Evolutionary conservation across 1,140 invertebrate genomes (phyloP), one percentile per base, ranked within the genome.

Genomic region (Solenopsis invicta): DNA sequence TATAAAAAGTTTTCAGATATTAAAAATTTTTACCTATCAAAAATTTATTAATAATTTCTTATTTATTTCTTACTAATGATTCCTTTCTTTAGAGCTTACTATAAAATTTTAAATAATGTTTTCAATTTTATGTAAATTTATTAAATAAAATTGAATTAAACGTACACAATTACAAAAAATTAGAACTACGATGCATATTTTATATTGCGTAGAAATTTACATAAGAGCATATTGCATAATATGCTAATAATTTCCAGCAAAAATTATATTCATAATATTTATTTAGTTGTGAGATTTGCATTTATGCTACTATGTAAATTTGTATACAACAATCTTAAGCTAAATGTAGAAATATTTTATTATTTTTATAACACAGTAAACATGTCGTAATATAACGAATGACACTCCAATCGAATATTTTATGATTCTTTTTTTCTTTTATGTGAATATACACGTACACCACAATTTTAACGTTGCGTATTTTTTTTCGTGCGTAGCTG

Each of bases 401-500:
- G 16, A 45, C 16, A 52, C 48, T 72, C 48, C 18, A 72, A 66
- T 18, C 34, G 1, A 1, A 34, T 71, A 59, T 61, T 69, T 74
- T n/a, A 24, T 56, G 50, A 54, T 9, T 62, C n/a, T 50, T 34
- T 64, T 50, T 72, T 48, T 29, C 21, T 78, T 78, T 78, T 62
- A 85, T 90, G 21, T 37, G 34, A 72, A 69, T 4, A 41, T 4
- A 41, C 3, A 41, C 52, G 61, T 76, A 87, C 67, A 29, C 76
- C 62, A 75, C 69, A 61, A 72, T 89, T 91, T 93, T 93, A 92
- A 93, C 89, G 37, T 64, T 90, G 69, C 69, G 54, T 78, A 88
- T 86, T 92, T 92, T 93, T 92, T 94, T 92, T 91, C 91, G 90
- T 93, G 81, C 90, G 81, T 93, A 95, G 93, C 95, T 94, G 95